Evolutionary conservation across 2,797 vertebrate genomes (phyloP), one percentile per base, ranked within the genome.

Genomic region (Sebastes goodei): DNA sequence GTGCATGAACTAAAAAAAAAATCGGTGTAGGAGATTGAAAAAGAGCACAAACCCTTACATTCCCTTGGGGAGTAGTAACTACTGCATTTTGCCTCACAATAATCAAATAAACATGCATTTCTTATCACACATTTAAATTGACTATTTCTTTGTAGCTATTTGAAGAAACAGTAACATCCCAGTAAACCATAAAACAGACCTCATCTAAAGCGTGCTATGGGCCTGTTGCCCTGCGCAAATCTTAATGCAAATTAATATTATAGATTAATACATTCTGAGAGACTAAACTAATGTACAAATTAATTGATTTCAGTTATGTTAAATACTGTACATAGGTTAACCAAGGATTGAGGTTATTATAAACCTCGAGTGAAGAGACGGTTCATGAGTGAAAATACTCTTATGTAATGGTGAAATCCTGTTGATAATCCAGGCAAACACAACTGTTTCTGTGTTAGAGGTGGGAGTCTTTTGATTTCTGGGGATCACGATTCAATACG

Each of bases 1-100:
- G 57, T 42, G n/a, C 29, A 66, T 27, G 27, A 56, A 68, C 33
- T 29, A 10, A 52, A 7, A 46, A 46, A n/a, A 23, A 77, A 52
- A 71, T 38, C 25, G 29, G 72, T 52, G 70, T 68, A 66, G 52
- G 73, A 80, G 69, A 78, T 7, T 67, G 62, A 81, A 71, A 23
- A 66, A 32, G 38, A 80, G 46, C 35, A 29, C n/a, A 33, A 46
- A 78, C 49, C 35, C 32, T 61, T 65, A 23, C 23, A 76, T 86
- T 84, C 60, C 72, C 76, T 55, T 35, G 4, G 78, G 57, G 72
- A 80, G 23, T n/a, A 55, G 14, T 35, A 71, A 76, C 60, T 20
- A 2, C 17, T 62, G n/a, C 12, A 20, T 63, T 70, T 65, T 53
- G 20, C 17, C 23, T 35, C 2, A 46, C 29, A 83, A 57, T 20